phyloP scores from a whole-genome alignment of 2,797 vertebrate genomes.

The Parauchenoglanis ngamensis region DNA sequence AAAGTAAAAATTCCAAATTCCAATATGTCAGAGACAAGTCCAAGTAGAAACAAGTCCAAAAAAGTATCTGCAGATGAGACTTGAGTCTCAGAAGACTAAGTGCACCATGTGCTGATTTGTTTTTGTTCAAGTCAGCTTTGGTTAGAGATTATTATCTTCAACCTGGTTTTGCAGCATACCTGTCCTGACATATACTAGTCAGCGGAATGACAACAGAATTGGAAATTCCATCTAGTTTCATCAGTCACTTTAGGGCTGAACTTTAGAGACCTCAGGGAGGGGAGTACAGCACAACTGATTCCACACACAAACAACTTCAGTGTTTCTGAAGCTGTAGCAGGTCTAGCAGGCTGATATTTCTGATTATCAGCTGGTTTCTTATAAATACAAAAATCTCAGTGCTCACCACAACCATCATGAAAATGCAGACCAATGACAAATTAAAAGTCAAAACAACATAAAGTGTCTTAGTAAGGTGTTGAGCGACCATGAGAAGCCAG shows the following conservation, averaged over 20 bases:
- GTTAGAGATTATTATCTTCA: neutral
- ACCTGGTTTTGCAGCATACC: neutral
- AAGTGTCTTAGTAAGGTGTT: too few relatives aligned
- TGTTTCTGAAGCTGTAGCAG: neutral
- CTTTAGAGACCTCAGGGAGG: too few relatives aligned
- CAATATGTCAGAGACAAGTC: neutral
- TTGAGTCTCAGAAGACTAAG: neutral
- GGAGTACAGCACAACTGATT: too few relatives aligned
- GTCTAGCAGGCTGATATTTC: too few relatives aligned
- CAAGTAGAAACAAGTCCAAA: neutral
- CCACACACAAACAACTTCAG: neutral
- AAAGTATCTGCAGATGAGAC: neutral
- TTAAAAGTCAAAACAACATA: too few relatives aligned
- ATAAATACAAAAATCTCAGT: too few relatives aligned
- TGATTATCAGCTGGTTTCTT: too few relatives aligned
- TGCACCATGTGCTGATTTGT: neutral
- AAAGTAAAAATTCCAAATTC: neutral
- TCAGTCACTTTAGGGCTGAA: neutral
- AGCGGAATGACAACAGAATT: neutral
- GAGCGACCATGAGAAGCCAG: too few relatives aligned
- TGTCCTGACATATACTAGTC: neutral
- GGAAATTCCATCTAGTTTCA: neutral
- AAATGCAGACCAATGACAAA: too few relatives aligned
- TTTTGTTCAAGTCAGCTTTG: neutral
- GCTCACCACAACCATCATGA: too few relatives aligned